Evolutionary conservation across 2,797 vertebrate genomes (phyloP).

Genomic region (Peromyscus eremicus): DNA sequence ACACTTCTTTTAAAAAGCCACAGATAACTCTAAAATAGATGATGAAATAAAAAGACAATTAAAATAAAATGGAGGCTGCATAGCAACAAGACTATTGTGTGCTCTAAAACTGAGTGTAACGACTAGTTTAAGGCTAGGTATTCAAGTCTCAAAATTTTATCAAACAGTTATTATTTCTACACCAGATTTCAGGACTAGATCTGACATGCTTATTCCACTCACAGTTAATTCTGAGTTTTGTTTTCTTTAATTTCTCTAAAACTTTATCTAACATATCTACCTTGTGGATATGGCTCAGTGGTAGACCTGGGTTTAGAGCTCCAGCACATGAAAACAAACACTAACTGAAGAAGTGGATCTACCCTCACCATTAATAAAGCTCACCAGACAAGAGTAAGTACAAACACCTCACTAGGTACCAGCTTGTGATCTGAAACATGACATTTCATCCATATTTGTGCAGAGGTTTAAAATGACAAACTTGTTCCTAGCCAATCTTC

Average conservation of each 20-base stretch:
- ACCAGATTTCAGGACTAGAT: background rate
- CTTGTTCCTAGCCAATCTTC: constrained; percentile 58
- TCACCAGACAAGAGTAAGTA: constrained; percentile 60
- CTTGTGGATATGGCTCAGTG: background rate
- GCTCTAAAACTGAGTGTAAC: background rate
- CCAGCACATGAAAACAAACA: background rate
- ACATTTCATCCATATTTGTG: constrained; percentile 22
- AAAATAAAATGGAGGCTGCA: background rate
- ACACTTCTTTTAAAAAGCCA: background rate
- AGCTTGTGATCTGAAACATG: constrained; percentile 76
- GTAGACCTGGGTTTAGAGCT: background rate
- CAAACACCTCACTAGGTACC: constrained; percentile 84
- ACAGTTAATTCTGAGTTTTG: background rate
- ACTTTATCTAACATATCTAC: constrained; percentile 85
- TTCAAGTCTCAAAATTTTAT: background rate
- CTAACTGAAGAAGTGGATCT: constrained; percentile 69
- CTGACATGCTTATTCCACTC: background rate
- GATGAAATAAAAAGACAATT: background rate
- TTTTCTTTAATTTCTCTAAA: constrained; percentile 79
- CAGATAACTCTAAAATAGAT: background rate
- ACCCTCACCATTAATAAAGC: constrained; percentile 78
- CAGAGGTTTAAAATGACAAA: constrained; percentile 76
- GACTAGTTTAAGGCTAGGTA: background rate
- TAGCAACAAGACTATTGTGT: background rate
- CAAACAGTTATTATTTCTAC: background rate